phyloP scores from a whole-genome alignment of 2,888 invertebrate species.

The Tachystola acroxantha region DNA sequence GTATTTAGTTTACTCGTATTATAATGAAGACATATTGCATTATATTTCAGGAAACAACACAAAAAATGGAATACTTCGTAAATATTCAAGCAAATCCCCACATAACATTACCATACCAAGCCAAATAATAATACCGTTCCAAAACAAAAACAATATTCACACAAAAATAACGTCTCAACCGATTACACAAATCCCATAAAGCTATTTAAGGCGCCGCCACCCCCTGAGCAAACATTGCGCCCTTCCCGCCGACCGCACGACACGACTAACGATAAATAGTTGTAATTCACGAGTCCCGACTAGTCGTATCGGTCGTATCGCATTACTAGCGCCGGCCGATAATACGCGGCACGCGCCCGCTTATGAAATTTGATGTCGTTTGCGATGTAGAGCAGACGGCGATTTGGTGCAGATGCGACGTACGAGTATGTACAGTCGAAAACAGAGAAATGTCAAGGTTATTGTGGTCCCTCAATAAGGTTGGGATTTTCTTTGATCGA shows the following conservation, averaged over 20 bases:
- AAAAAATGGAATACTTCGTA: no score
- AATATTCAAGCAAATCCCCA: neutral
- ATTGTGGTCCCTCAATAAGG: no score
- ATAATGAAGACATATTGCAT: no score
- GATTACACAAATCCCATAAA: slow-evolving; percentile 41
- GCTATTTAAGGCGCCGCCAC: slow-evolving; percentile 13
- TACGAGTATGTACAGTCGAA: neutral
- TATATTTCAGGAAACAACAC: no score
- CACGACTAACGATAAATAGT: slow-evolving; percentile 60
- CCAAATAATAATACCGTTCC: slow-evolving; percentile 15
- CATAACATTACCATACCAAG: no score
- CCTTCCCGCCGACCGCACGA: slow-evolving; percentile 41
- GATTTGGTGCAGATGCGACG: slow-evolving; percentile 21
- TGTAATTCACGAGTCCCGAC: slow-evolving; percentile 58
- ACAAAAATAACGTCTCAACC: slow-evolving; percentile 19
- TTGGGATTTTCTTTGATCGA: no score
- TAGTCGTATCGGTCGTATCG: slow-evolving; percentile 25
- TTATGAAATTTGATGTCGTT: slow-evolving; percentile 61
- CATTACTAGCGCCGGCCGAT: slow-evolving; percentile 55
- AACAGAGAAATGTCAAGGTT: no score
- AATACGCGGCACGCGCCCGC: slow-evolving; percentile 68
- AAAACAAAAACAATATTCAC: slow-evolving; percentile 25
- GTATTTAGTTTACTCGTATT: no score
- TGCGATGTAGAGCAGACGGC: slow-evolving; percentile 21
- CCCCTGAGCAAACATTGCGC: slow-evolving; percentile 50